Percentiles rank a stretch among this genome's conserved stretches.
Conservation (phyloP, 2,113 vertebrate genomes). For the Ancistrus triradiatus region DNA sequence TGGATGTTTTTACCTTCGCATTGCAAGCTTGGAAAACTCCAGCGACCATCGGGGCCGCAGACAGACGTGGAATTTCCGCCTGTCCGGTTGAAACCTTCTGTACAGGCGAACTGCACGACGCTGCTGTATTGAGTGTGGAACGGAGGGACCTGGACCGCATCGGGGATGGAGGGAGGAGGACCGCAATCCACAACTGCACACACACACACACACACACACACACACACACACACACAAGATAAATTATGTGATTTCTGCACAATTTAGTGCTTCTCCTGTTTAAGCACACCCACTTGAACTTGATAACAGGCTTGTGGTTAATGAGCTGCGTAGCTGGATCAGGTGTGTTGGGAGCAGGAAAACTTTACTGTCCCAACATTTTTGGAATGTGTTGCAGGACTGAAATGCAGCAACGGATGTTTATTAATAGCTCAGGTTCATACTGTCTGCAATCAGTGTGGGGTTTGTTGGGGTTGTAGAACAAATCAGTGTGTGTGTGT, state of each 20-base stretch:
- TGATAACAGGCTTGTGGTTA: no score
- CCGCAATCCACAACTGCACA: conserved; percentile 69
- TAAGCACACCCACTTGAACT: no score
- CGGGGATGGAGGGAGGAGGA: conserved; percentile 37
- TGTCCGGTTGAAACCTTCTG: conserved; percentile 59
- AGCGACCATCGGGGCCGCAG: conserved; percentile 64
- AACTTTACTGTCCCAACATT: no score
- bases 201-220: conserved; percentile 17
- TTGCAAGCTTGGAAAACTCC: conserved; percentile 55
- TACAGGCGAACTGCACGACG: conserved; percentile 56
- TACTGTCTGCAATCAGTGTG: no score
- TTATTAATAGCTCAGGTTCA: no score
- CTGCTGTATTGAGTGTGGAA: conserved; percentile 58
- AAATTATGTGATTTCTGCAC: no score
- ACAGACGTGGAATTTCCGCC: conserved; percentile 55
- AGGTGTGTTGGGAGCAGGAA: no score
- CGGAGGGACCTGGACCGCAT: conserved; percentile 33
- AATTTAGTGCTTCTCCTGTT: no score
- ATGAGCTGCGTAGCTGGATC: no score
- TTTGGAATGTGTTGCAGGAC: no score
- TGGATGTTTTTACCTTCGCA: conserved; percentile 67
- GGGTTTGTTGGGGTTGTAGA: not conserved
- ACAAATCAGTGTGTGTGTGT: not conserved
- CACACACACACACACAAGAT: conserved; percentile 1
- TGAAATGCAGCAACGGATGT: no score